Conservation (phyloP, 2,888 invertebrate genomes). For the Masnerella sp. region DNA sequence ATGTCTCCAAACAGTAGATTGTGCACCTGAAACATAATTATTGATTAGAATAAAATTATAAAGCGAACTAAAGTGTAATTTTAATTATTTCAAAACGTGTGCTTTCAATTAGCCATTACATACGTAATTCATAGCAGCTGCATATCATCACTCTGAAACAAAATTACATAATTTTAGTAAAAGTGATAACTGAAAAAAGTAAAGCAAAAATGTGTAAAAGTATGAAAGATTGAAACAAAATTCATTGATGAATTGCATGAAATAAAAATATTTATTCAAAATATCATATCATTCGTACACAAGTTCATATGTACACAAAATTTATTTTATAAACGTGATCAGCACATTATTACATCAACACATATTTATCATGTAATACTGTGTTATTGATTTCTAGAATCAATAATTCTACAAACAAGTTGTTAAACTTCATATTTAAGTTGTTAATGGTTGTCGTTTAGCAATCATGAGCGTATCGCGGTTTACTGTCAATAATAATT, state of each 20-base stretch:
- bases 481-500: slow-evolving; percentile 39
- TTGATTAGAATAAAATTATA: too few species aligned
- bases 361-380: slow-evolving; percentile 65
- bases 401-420: slow-evolving; percentile 39
- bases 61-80: too few species aligned
- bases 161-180: too few species aligned
- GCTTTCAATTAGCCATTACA: too few species aligned
- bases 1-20: too few species aligned
- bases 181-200: not conserved
- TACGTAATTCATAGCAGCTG: too few species aligned
- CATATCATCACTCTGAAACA: too few species aligned
- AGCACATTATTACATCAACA: slow-evolving; percentile 72
- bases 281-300: slow-evolving; percentile 27
- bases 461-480: slow-evolving; percentile 49
- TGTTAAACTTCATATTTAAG: slow-evolving; percentile 25
- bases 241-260: slow-evolving; percentile 11
- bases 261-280: slow-evolving; percentile 49
- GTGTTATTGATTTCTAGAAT: slow-evolving; percentile 53
- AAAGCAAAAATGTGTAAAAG: not conserved
- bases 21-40: too few species aligned
- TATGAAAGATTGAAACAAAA: too few species aligned
- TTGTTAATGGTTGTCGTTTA: slow-evolving; percentile 36
- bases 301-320: slow-evolving; percentile 66
- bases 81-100: too few species aligned
- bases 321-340: slow-evolving; percentile 71